Conservation (phyloP, 2,888 invertebrate species). For the Allacma fusca region DNA sequence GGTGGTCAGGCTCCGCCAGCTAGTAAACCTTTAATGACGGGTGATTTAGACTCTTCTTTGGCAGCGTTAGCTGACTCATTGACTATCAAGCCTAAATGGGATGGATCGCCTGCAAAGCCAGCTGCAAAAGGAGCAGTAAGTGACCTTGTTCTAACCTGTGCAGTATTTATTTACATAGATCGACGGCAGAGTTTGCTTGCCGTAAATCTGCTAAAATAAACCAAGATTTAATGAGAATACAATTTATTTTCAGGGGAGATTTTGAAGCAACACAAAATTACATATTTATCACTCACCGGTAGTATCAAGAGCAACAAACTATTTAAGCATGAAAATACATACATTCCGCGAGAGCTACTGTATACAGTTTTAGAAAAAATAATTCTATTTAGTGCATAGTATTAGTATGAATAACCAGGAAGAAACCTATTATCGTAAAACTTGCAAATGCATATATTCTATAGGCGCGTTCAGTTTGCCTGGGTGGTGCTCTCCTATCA, state of each 20-base stretch:
- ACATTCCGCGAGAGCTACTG: constrained; percentile 49
- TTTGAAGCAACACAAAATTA: constrained; percentile 31
- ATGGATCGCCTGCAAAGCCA: constrained; percentile 58
- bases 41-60: constrained; percentile 92
- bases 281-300: constrained; percentile 39
- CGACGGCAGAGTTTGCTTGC: constrained; percentile 6
- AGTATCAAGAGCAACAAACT: constrained; percentile 22
- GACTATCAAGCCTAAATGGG: constrained; percentile 72
- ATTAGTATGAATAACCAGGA: too few species aligned
- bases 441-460: neutral
- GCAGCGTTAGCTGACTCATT: constrained; percentile 93
- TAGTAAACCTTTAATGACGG: constrained; percentile 80
- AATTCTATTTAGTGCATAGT: too few species aligned
- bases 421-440: too few species aligned
- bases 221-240: neutral
- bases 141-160: constrained; percentile 7
- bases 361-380: constrained; percentile 21
- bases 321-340: constrained; percentile 29
- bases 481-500: constrained; percentile 27
- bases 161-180: neutral
- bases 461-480: constrained; percentile 38
- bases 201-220: too few species aligned
- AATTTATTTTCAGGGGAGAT: constrained; percentile 44
- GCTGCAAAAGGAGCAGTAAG: constrained; percentile 57
- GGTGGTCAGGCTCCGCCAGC: constrained; percentile 63